These are phyloP conservation scores for Diplolepis rosae DNA, from an alignment of 2,888 invertebrate genomes.

Conservation along the genomic window DNA sequence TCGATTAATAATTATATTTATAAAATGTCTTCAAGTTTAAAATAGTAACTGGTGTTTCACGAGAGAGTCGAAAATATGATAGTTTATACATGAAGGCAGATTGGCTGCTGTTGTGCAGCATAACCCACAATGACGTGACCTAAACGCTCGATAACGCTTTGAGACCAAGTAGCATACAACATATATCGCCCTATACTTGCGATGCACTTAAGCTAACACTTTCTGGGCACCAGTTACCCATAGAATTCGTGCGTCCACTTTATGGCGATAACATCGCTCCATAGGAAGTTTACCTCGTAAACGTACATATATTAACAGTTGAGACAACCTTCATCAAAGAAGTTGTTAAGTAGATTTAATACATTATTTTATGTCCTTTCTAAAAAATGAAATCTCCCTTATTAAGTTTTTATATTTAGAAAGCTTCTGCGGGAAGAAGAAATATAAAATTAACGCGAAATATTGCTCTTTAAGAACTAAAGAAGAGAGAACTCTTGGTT, in stretches of 20 bases:
- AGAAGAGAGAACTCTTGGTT: neutral
- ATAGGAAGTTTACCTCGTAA: slow-evolving; percentile 26
- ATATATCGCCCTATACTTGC: slow-evolving; percentile 11
- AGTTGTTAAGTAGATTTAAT: neutral
- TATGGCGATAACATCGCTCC: slow-evolving; percentile 11
- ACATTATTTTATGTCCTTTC: neutral
- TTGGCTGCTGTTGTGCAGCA: neutral
- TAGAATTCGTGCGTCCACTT: slow-evolving; percentile 22
- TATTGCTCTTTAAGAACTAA: neutral
- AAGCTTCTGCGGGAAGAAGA: neutral
- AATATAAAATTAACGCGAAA: neutral
- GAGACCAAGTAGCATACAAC: slow-evolving; percentile 43
- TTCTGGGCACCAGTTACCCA: slow-evolving; percentile 26
- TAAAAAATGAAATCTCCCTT: too few species aligned
- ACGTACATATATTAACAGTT: slow-evolving; percentile 29
- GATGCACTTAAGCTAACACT: slow-evolving; percentile 31
- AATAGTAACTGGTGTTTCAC: neutral
- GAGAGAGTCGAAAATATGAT: neutral
- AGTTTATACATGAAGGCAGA: neutral
- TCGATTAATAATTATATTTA: neutral
- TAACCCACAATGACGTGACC: slow-evolving; percentile 51
- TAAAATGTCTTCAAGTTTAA: neutral
- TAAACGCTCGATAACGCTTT: slow-evolving; percentile 52
- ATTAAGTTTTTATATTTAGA: too few species aligned
- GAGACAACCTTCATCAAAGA: neutral